These are phyloP conservation scores for Parthenolecanium corni DNA, from an alignment of 2,888 invertebrate species.

Conservation along the genomic window DNA sequence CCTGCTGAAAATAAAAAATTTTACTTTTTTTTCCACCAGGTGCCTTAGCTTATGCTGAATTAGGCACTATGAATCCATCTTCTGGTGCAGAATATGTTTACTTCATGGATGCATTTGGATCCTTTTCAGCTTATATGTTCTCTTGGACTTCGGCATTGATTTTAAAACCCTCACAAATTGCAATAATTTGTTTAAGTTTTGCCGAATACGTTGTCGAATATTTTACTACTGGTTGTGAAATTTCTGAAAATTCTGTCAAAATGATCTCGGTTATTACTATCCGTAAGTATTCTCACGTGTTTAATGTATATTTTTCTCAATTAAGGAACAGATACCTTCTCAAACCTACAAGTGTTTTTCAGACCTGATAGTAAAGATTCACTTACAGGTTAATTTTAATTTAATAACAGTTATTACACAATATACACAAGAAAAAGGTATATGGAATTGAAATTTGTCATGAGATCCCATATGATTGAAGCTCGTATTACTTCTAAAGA, in stretches of 20 bases:
- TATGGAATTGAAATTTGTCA: too few species aligned
- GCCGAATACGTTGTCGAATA: slow-evolving; percentile 88
- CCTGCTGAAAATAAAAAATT: too few species aligned
- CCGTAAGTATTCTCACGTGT: slow-evolving; percentile 52
- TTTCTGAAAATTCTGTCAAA: slow-evolving; percentile 70
- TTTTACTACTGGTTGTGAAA: slow-evolving; percentile 74
- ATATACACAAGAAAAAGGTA: too few species aligned
- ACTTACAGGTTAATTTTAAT: too few species aligned
- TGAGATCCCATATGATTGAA: too few species aligned
- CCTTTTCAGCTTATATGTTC: slow-evolving; percentile 81
- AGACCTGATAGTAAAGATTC: too few species aligned
- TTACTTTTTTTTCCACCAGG: slow-evolving; percentile 46
- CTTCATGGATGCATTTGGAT: slow-evolving; percentile 89
- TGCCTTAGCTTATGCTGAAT: slow-evolving; percentile 83
- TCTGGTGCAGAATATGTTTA: slow-evolving; percentile 93
- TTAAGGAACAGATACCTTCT: too few species aligned
- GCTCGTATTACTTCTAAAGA: too few species aligned
- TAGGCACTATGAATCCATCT: slow-evolving; percentile 90
- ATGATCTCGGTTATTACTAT: slow-evolving; percentile 78
- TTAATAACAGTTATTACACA: too few species aligned
- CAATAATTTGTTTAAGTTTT: slow-evolving; percentile 84
- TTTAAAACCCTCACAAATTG: slow-evolving; percentile 86
- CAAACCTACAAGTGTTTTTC: too few species aligned
- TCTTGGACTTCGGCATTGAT: slow-evolving; percentile 89
- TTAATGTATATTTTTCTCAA: too few species aligned